These are phyloP conservation scores for Denticeps clupeoides DNA, from an alignment of 2,797 vertebrate genomes.

Conservation along the genomic window DNA sequence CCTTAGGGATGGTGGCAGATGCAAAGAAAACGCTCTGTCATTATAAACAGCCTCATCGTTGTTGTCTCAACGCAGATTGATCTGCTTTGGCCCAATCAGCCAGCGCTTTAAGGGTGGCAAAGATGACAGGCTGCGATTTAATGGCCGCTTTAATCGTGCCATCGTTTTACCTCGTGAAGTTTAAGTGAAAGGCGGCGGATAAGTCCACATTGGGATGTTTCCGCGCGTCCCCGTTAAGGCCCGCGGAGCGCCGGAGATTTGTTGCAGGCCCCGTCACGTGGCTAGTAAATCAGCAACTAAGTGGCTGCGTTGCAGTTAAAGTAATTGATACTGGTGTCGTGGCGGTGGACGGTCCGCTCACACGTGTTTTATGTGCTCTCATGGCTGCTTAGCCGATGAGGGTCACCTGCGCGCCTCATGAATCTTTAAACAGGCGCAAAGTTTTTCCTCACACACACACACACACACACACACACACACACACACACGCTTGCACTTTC, in stretches of 20 bases:
- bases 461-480: too few species aligned
- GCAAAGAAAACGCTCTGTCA: conserved; percentile 25
- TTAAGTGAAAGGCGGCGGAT: conserved; percentile 34
- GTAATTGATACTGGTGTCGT: conserved; percentile 61
- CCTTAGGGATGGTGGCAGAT: conserved; percentile 21
- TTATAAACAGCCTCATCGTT: conserved; percentile 15
- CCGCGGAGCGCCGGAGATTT: conserved; percentile 25
- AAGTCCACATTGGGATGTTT: conserved; percentile 18
- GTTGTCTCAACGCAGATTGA: conserved; percentile 29
- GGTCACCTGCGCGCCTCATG: conserved; percentile 63
- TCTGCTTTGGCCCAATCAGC: conserved; percentile 10
- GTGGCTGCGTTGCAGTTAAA: conserved; percentile 43
- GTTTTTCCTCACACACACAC: conserved; percentile 20
- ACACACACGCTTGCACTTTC: too few species aligned
- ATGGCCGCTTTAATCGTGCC: conserved; percentile 39
- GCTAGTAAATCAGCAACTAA: conserved; percentile 55
- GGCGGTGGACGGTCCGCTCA: conserved; percentile 49
- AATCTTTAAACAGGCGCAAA: conserved; percentile 65
- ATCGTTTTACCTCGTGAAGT: conserved; percentile 36
- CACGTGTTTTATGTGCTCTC: conserved; percentile 60
- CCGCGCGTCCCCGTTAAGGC: conserved; percentile 12
- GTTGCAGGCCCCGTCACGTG: conserved; percentile 29
- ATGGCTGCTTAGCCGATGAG: conserved; percentile 46
- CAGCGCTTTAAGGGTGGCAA: conserved; percentile 29
- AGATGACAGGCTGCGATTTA: conserved; percentile 29